Percentiles rank a stretch among this genome's conserved stretches.
Conservation (phyloP, 2,888 invertebrate genomes). For the Cybosia mesomella region DNA sequence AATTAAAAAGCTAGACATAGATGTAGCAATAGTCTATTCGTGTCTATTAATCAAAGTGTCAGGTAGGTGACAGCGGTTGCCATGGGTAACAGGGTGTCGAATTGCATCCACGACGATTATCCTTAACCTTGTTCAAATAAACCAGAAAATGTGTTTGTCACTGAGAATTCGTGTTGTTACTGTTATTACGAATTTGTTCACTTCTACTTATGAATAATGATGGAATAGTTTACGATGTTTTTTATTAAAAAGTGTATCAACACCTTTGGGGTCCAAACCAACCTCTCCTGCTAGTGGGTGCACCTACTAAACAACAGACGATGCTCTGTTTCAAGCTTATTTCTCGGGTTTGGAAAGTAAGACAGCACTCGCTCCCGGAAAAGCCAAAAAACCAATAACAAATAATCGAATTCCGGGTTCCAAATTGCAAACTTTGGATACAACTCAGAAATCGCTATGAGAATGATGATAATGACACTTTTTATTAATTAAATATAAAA, state of each 20-base stretch:
- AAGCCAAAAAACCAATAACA: no score
- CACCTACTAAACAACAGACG: no score
- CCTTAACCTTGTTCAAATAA: slow-evolving; percentile 14
- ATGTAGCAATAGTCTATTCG: background rate
- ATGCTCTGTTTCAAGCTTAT: no score
- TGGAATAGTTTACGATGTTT: background rate
- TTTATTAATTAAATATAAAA: background rate
- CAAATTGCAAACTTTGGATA: no score
- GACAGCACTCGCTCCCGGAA: no score
- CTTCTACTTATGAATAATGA: background rate
- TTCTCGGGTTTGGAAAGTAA: no score
- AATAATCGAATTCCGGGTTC: no score
- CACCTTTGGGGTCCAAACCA: no score
- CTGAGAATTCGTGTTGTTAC: background rate
- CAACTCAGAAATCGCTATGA: no score
- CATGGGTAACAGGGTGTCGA: slow-evolving; percentile 26
- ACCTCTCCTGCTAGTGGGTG: no score
- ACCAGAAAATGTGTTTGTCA: slow-evolving; percentile 20
- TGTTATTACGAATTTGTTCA: background rate
- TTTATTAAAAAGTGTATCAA: no score
- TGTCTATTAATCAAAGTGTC: slow-evolving; percentile 25
- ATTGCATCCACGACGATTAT: slow-evolving; percentile 35
- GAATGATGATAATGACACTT: background rate
- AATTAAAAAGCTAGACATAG: background rate
- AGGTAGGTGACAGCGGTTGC: slow-evolving; percentile 24